Evolutionary conservation across 2,797 vertebrate genomes (phyloP), one percentile per base, ranked within the genome.

Genomic region (Lerista edwardsae): DNA sequence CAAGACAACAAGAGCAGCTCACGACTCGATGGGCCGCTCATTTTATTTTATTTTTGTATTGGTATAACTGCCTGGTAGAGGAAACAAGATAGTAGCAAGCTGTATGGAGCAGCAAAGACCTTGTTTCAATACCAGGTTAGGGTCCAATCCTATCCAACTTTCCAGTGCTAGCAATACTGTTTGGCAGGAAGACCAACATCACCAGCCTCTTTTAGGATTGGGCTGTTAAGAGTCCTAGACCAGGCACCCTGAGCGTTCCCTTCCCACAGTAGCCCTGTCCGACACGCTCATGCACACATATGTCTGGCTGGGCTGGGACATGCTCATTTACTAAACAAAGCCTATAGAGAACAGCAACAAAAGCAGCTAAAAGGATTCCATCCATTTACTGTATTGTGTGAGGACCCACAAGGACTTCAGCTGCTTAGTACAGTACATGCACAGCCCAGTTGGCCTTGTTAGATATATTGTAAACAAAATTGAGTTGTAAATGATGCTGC

Each of bases 21-120:
- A 34, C 4, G 9, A 12, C 59, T 1, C 0, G 17, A 51, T 27
- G 1, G 21, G 15, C 71, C 34, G 41, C 19, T 64, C 39, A n/a
- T 15, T 61, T 61, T 31, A 15, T 59, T 59, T 21, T 59, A 14
- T 34, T 15, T 25, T 19, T 69, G 6, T 29, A 39, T 2, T 34
- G 34, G 36, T 69, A 8, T 71, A 11, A 57, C 23, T 69, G 2
- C 47, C 29, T 72, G 55, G 64, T 27, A 68, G 44, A 55, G 23
- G 19, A 68, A n/a, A 19, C 36, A 73, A 62, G 36, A 65, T n/a
- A 51, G 39, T 27, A 51, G 65, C 41, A 59, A 23, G 27, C 12
- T 31, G 55, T 27, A 73, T 17, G 6, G 57, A 82, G 55, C 61
- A 75, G 41, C 41, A 51, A 55, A 21, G 31, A 3, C 7, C 44